Base-by-base conservation (phyloP, 30 jellyfish, hydroid and myxozoan genomes). In the Pelagia noctiluca region DNA sequence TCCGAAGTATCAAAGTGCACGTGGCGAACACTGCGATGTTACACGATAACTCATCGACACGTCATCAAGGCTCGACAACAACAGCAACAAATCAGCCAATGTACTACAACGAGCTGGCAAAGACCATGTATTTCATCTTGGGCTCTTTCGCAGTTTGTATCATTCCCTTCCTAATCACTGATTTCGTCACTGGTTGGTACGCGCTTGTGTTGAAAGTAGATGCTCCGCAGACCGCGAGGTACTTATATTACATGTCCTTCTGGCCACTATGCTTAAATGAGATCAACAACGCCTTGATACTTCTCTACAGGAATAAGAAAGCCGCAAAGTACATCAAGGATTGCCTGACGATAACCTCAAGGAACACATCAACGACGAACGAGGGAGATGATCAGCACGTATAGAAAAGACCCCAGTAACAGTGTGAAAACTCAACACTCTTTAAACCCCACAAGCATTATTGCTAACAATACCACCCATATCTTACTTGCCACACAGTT, bases 181-280 rank as follows among this genome's bases (percentile, higher is more conserved):
- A 79, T 29, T 22, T 48, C 0, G 63, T 81, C 82, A 79, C 89
- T 4, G 89, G 89, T 4, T 62, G 72, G 81, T 79, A 79, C 37
- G 47, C 89, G 48, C 65, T 62, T 5, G 75, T 24, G 19, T 16
- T 22, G 80, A 64, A 62, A 42, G 47, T 57, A 7, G 78, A 26
- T 35, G 71, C 89, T 8, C 89, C 89, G 18, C 75, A 33, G 18
- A 38, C 50, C 0, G 63, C 65, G 19, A 81, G 89, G 32, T 79
- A 63, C 50, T 53, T 46, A 0, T 79, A 79, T 63, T 79, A 62
- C 53, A 1, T 79, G 31, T 35, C 63, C 31, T 16, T 66, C 48
- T 29, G 46, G 7, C 75, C 82, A 23, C 82, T 79, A 5, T 38
- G 63, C n/a, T 28, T 63, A 7, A 35, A 79, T 30, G 29, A 81